Evolutionary conservation across 2,888 invertebrate genomes (phyloP), one percentile per base, ranked within the genome.

Genomic region (Scaptomyza cyrtandrae): DNA sequence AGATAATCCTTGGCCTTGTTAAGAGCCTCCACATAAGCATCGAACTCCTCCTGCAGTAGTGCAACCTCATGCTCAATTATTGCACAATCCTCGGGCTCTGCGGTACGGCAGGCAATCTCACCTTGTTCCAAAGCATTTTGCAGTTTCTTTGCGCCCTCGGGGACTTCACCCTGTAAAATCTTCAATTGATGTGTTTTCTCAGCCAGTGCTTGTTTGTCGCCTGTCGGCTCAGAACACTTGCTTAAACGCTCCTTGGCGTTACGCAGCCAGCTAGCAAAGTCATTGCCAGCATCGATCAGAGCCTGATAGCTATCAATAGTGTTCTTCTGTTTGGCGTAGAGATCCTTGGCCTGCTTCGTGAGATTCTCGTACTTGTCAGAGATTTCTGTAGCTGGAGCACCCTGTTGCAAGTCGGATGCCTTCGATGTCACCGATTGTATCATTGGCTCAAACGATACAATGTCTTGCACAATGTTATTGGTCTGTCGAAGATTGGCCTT

Each of bases 371-470:
- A 98, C 92, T 98, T 97, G 64, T 94, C 95, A 1, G 97, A 96
- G 63, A 98, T 98, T 93, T 98, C 98, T 27, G 97, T 96, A 11
- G 98, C 97, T 2, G 98, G 98, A 58, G 96, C 96, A 68, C 96
- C 97, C 93, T 97, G 97, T 92, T 96, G 96, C 80, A 98, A 93
- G 92, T 97, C 97, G 82, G 97, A 97, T 72, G 98, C 98, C 93
- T 98, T 98, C 56, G 96, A 96, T 59, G 97, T 96, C 43, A 98
- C 97, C 45, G 98, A 98, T 91, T 98, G 98, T 86, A 98, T 98
- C 97, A 98, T 98, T 54, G 98, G 98, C 92, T 98, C 98, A 92
- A 98, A 98, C 56, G 98, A 97, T 78, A 98, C 97, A 90, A 98
- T 98, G 92, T 99, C 98, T 93, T 98, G 98, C 45, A 98, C 97